These are phyloP conservation scores for Stercorarius parasiticus DNA, from an alignment of 2,113 vertebrate species.

Conservation along the genomic window DNA sequence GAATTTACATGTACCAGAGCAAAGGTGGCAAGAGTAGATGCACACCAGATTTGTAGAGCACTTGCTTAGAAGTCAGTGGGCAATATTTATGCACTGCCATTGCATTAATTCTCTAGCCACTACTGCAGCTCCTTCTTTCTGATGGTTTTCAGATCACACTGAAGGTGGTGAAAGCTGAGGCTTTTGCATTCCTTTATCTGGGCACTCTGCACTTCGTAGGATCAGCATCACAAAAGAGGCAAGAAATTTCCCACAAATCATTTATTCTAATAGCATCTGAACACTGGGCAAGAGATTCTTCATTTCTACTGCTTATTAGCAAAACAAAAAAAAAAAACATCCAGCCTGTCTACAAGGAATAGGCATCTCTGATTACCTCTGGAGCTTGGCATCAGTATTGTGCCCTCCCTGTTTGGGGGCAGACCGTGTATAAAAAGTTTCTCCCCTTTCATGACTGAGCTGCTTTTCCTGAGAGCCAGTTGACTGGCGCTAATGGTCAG, in stretches of 20 bases:
- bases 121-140: neutral
- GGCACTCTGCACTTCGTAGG: neutral
- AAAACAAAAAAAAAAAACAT: neutral
- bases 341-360: neutral
- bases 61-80: neutral
- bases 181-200: neutral
- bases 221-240: neutral
- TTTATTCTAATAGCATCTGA: neutral
- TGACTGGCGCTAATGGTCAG: neutral
- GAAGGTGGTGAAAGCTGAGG: neutral
- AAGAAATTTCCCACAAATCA: neutral
- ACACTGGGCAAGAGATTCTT: neutral
- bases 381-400: neutral
- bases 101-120: neutral
- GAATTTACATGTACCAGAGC: neutral
- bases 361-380: neutral
- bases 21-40: neutral
- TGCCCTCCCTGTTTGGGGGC: neutral
- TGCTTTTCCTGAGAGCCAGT: neutral
- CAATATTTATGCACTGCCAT: neutral
- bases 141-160: neutral
- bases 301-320: neutral
- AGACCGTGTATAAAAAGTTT: accelerated
- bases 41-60: neutral
- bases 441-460: neutral